Conservation (phyloP, 1,140 invertebrate species). For the Ectropis grisescens region DNA sequence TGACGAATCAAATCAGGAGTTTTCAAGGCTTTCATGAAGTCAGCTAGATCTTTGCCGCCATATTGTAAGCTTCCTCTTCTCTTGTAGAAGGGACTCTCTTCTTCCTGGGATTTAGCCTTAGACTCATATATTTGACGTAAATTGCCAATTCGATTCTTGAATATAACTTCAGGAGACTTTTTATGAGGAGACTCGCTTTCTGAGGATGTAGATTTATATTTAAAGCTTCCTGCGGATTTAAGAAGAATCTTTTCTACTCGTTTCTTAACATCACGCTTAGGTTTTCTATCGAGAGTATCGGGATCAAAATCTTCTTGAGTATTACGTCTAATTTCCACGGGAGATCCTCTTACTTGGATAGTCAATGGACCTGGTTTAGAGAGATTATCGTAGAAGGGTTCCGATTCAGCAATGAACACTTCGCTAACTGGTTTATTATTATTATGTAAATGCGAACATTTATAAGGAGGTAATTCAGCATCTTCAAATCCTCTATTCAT, state of each 20-base stretch:
- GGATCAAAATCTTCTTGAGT: conserved; percentile 80
- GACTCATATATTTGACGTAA: conserved; percentile 84
- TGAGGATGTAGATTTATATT: conserved; percentile 38
- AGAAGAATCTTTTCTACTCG: conserved; percentile 69
- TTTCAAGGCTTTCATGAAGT: conserved; percentile 29
- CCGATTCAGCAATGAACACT: conserved; percentile 57
- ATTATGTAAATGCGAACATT: conserved; percentile 3
- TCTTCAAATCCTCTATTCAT: conserved; percentile 21
- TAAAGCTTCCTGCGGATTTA: conserved; percentile 75
- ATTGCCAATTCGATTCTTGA: conserved; percentile 73
- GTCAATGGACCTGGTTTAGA: conserved; percentile 78
- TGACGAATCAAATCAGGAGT: conserved; percentile 31
- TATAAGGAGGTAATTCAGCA: background rate
- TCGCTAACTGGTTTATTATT: conserved; percentile 13
- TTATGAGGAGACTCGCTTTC: conserved; percentile 21
- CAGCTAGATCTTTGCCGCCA: conserved; percentile 27
- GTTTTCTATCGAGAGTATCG: conserved; percentile 85
- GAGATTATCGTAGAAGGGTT: conserved; percentile 60
- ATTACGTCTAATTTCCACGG: conserved; percentile 44
- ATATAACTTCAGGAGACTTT: conserved; percentile 33
- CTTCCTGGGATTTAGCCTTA: conserved; percentile 57
- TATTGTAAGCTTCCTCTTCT: conserved; percentile 42
- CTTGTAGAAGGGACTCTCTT: conserved; percentile 32
- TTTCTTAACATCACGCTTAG: conserved; percentile 52
- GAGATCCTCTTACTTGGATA: conserved; percentile 80